These are phyloP conservation scores for Trissolcus brochymenae DNA, from an alignment of 2,888 invertebrate species.

Conservation along the genomic window DNA sequence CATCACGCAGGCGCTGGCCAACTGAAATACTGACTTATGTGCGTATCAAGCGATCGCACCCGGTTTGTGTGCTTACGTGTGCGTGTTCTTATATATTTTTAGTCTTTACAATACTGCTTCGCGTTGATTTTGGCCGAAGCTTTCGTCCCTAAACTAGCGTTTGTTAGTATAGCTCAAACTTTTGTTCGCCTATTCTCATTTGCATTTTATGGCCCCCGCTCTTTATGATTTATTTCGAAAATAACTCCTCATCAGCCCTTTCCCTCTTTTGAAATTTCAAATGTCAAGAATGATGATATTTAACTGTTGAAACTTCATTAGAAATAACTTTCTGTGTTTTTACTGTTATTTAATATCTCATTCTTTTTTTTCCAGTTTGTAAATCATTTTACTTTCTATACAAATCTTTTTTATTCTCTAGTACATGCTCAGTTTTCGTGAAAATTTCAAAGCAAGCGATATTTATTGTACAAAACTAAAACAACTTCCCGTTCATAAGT, in stretches of 20 bases:
- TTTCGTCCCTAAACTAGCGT: slow-evolving; percentile 14
- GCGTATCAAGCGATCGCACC: slow-evolving; percentile 54
- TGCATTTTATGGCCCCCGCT: not conserved
- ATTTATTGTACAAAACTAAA: slow-evolving; percentile 6
- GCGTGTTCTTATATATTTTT: slow-evolving; percentile 55
- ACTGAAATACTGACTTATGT: slow-evolving; percentile 57
- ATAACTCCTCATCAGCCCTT: too few species aligned
- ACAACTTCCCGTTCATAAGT: slow-evolving; percentile 7
- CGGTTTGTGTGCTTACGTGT: slow-evolving; percentile 18
- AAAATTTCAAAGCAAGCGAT: not conserved
- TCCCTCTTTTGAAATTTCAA: too few species aligned
- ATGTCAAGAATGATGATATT: too few species aligned
- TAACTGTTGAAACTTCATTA: too few species aligned
- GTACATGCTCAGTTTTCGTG: too few species aligned
- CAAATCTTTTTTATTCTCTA: too few species aligned
- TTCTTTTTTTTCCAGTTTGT: too few species aligned
- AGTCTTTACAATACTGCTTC: slow-evolving; percentile 56
- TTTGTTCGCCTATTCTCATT: slow-evolving; percentile 12
- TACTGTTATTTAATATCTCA: too few species aligned
- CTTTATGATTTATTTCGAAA: too few species aligned
- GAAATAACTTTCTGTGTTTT: too few species aligned
- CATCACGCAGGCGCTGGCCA: slow-evolving; percentile 55
- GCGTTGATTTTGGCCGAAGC: slow-evolving; percentile 30
- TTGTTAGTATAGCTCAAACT: not conserved
- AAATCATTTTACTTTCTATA: too few species aligned